Evolutionary conservation across 2,888 invertebrate genomes (phyloP).

Genomic region (Drosophila pegasa): DNA sequence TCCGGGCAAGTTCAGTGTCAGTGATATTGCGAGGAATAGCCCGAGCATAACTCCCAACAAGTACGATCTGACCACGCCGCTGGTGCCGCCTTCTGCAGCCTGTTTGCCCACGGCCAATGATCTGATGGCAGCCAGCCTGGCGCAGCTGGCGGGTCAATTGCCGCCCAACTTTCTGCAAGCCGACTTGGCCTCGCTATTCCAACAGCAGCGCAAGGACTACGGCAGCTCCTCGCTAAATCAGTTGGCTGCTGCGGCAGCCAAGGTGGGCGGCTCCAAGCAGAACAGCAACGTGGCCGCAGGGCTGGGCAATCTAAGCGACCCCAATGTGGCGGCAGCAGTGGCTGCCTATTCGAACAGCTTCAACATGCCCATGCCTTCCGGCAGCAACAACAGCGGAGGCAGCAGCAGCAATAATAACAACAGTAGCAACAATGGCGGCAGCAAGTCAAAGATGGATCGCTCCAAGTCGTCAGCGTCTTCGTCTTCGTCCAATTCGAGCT

Average conservation of each 20-base stretch:
- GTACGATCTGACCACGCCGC: slow-evolving; percentile 68
- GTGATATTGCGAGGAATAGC: slow-evolving; percentile 84
- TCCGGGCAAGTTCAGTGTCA: slow-evolving; percentile 84
- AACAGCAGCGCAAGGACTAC: slow-evolving; percentile 83
- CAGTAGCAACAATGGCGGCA: slow-evolving; percentile 44
- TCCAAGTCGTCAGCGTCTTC: slow-evolving; percentile 81
- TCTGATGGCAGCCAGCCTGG: slow-evolving; percentile 84
- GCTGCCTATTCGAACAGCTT: slow-evolving; percentile 82
- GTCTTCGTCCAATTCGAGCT: slow-evolving; percentile 80
- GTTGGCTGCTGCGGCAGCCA: slow-evolving; percentile 83
- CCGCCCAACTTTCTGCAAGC: slow-evolving; percentile 83
- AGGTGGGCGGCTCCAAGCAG: slow-evolving; percentile 81
- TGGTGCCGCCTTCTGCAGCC: slow-evolving; percentile 69
- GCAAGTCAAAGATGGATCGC: slow-evolving; percentile 81
- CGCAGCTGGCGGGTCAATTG: slow-evolving; percentile 83
- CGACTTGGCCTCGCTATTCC: slow-evolving; percentile 82
- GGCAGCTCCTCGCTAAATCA: slow-evolving; percentile 83
- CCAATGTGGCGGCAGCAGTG: slow-evolving; percentile 81
- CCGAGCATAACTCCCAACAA: slow-evolving; percentile 84
- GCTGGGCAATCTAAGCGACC: slow-evolving; percentile 68
- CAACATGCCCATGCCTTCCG: slow-evolving; percentile 73
- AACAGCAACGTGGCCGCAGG: slow-evolving; percentile 20
- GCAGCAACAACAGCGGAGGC: slow-evolving; percentile 36
- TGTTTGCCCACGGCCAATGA: slow-evolving; percentile 81
- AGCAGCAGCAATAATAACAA: slow-evolving; percentile 30